Percentiles rank a stretch among this genome's conserved stretches.
Conservation (phyloP, 64 coral and sea anemone species). For the Montipora foliosa region DNA sequence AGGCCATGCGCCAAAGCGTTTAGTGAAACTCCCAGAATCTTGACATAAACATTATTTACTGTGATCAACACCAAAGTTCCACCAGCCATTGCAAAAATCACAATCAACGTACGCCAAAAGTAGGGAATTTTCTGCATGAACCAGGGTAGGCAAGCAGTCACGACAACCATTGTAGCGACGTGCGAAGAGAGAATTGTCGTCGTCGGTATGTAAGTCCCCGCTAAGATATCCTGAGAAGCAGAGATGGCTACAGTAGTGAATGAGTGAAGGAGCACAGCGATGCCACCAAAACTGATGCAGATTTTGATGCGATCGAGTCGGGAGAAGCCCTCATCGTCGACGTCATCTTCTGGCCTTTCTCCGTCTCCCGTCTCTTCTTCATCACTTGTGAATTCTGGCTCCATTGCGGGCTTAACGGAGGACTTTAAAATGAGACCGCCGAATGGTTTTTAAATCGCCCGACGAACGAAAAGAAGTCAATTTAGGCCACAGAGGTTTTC, state of each 20-base stretch:
- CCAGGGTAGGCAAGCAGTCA: conserved; percentile 75
- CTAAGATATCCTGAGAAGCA: conserved; percentile 85
- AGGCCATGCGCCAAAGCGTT: conserved; percentile 84
- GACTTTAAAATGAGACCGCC: background rate
- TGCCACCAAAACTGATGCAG: conserved; percentile 69
- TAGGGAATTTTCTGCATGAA: conserved; percentile 86
- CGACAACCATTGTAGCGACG: conserved; percentile 83
- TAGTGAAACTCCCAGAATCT: conserved; percentile 66
- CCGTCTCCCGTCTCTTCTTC: background rate
- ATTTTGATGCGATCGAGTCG: conserved; percentile 43
- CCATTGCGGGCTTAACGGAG: background rate
- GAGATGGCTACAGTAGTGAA: conserved; percentile 70
- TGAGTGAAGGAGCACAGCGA: conserved; percentile 72
- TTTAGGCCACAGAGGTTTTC: no score
- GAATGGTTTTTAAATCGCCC: background rate
- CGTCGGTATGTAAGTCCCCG: conserved; percentile 75
- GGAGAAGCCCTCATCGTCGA: conserved; percentile 36
- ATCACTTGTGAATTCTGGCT: conserved; percentile 24
- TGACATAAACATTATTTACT: conserved; percentile 66
- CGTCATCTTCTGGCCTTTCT: conserved; percentile 2
- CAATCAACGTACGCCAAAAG: conserved; percentile 66
- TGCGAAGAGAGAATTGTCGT: conserved; percentile 72
- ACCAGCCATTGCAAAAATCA: conserved; percentile 70
- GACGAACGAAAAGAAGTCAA: background rate
- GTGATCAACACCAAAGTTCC: conserved; percentile 70